Evolutionary conservation across 2,888 invertebrate genomes (phyloP).

Genomic region (Epistrophella euchroma): DNA sequence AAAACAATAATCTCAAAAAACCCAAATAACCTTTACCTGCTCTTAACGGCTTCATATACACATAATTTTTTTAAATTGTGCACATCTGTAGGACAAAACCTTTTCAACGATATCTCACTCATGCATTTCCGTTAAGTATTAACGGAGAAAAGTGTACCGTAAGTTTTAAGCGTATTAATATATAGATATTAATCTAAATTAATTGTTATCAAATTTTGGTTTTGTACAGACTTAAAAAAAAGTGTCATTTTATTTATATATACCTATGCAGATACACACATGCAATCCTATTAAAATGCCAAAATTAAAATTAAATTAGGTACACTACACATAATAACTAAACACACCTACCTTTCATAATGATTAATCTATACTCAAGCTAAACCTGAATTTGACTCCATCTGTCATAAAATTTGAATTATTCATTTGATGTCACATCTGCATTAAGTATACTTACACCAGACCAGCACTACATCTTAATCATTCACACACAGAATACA

Average conservation of each 20-base stretch:
- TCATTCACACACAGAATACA: constrained; percentile 19
- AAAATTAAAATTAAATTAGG: neutral
- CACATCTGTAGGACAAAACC: too few species aligned
- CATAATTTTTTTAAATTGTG: too few species aligned
- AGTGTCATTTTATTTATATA: neutral
- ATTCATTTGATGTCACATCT: constrained; percentile 47
- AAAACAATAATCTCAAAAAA: too few species aligned
- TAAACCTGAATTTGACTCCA: constrained; percentile 18
- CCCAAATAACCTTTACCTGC: too few species aligned
- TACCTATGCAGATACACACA: neutral
- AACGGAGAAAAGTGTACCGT: too few species aligned
- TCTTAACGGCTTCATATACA: too few species aligned
- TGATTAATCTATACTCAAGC: constrained; percentile 3
- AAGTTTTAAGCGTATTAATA: too few species aligned
- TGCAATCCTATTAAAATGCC: neutral
- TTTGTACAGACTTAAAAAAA: neutral
- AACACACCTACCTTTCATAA: neutral
- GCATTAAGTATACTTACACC: constrained; percentile 1
- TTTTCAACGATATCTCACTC: too few species aligned
- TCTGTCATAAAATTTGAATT: constrained; percentile 35
- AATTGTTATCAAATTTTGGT: neutral
- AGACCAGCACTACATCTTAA: constrained; percentile 1
- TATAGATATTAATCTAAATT: neutral
- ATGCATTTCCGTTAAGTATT: too few species aligned
- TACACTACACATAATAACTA: constrained; percentile 5